Evolutionary conservation across 2,888 invertebrate species (phyloP), one percentile per base, ranked within the genome.

Genomic region (Fragum fragum): DNA sequence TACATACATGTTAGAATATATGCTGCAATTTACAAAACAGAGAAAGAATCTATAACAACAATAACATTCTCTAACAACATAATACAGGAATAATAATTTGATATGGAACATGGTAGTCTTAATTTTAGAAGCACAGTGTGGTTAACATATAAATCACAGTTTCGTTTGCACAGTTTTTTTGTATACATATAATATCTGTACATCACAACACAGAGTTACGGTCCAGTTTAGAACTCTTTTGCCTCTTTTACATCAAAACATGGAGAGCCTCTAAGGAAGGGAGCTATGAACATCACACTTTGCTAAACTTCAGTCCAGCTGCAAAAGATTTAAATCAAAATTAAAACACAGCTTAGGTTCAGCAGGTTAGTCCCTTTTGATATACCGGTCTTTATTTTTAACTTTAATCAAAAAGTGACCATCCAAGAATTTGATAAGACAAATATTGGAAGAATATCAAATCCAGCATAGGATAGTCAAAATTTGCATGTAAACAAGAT

Each of bases 221-320:
- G 47, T 18, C 47, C 47, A 47, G 47, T 47, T 47, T 47, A 3
- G 18, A 47, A 5, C 14, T 47, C 14, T 47, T 47, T 14, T 47
- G n/a, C 14, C 47, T 47, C 47, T n/a, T n/a, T 39, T 47, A 47
- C 47, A n/a, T 47, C 47, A 47, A 5, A 47, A 47, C 47, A 14
- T 47, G n/a, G n/a, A 47, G 47, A 47, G 47, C 14, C 7, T 5
- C 16, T 14, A 21, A 21, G 57, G 57, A 21, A 57, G 28, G 14
- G 3, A 14, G 23, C 57, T 57, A 3, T 57, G n/a, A 32, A 18
- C 63, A 59, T 89, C 85, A 91, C 7, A 91, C 91, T 83, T 91
- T 91, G 78, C 91, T 91, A 83, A 91, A 91, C 82, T 91, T 91
- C 66, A 91, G 83, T 26, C 91, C 91, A 88, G 89, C 91, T 91